phyloP scores from a whole-genome alignment of 2,113 vertebrate genomes.

The Suricata suricatta region DNA sequence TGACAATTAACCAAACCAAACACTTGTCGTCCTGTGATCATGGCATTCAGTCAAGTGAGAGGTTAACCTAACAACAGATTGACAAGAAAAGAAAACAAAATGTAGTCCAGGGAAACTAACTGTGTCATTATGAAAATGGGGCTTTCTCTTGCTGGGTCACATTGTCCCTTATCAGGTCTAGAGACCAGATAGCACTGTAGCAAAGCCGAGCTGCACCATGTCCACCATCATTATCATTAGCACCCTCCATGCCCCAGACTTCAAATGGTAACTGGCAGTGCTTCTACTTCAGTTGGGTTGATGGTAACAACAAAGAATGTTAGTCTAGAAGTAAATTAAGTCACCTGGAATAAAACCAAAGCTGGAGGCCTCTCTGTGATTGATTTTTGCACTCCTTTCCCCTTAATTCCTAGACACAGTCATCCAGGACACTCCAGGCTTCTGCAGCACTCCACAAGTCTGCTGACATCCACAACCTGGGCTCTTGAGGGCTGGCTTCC shows the following conservation, averaged over 20 bases:
- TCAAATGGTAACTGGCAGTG: background rate
- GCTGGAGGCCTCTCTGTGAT: background rate
- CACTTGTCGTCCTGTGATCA: background rate
- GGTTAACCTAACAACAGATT: background rate
- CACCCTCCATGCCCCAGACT: background rate
- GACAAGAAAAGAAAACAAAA: slow-evolving; percentile 7
- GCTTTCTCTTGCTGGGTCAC: background rate
- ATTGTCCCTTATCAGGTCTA: background rate
- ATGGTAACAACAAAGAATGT: background rate
- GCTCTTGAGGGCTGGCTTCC: background rate
- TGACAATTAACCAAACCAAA: background rate
- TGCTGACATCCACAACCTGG: background rate
- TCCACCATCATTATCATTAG: background rate
- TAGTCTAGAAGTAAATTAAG: background rate
- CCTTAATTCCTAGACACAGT: background rate
- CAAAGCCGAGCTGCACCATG: background rate
- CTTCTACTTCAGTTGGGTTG: background rate
- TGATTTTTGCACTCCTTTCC: background rate
- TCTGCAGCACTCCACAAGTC: background rate
- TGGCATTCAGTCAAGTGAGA: background rate
- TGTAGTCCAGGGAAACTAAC: background rate
- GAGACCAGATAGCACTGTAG: background rate
- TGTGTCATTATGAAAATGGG: background rate
- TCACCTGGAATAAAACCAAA: background rate
- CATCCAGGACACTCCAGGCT: background rate